Evolutionary conservation across 2,113 vertebrate species (phyloP).

Genomic region (Clarias gariepinus): DNA sequence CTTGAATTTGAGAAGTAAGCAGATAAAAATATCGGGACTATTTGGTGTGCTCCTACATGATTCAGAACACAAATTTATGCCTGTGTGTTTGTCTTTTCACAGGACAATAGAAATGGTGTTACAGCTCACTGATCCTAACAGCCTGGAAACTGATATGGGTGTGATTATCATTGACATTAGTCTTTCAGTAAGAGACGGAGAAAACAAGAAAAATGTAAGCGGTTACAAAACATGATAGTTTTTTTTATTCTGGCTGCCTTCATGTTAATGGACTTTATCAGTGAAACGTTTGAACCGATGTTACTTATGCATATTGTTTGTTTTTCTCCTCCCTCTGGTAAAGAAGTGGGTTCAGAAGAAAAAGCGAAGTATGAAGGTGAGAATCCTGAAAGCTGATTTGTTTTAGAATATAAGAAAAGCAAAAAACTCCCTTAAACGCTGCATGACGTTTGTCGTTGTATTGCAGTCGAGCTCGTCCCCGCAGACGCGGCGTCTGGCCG

Average conservation of each 20-base stretch:
- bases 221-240: not conserved
- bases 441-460: not conserved
- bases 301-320: not conserved
- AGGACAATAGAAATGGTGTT: conserved; percentile 81
- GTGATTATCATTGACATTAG: conserved; percentile 83
- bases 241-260: not conserved
- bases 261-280: too few species aligned
- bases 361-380: conserved; percentile 71
- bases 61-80: not conserved
- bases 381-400: conserved; percentile 28
- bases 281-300: not conserved
- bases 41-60: not conserved
- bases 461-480: conserved; percentile 50
- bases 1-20: conserved; percentile 88
- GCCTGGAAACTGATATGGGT: conserved; percentile 96
- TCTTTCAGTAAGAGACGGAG: conserved; percentile 78
- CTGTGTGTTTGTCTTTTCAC: conserved; percentile 21
- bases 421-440: not conserved
- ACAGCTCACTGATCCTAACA: conserved; percentile 87
- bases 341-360: conserved; percentile 64
- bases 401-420: not conserved
- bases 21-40: not conserved
- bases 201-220: conserved; percentile 72
- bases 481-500: conserved; percentile 62
- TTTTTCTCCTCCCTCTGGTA: conserved; percentile 17